Evolutionary conservation across 2,113 vertebrate genomes (phyloP).

Genomic region (Percopsis transmontana): DNA sequence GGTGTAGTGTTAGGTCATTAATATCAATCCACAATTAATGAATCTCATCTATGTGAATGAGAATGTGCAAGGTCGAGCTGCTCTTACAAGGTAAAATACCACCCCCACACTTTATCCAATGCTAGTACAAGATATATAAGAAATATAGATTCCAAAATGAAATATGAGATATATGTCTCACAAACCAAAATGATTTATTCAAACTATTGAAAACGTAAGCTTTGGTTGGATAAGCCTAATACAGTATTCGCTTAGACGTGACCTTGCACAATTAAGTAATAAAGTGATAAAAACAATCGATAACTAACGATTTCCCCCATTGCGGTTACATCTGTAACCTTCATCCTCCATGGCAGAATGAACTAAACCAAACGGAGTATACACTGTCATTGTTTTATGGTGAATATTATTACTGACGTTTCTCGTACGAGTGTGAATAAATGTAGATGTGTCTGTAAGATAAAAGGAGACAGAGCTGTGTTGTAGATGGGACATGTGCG

Average conservation of each 20-base stretch:
- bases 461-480: no score
- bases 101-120: slow-evolving; percentile 22
- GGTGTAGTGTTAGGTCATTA: slow-evolving; percentile 7
- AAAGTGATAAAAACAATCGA: no score
- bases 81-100: slow-evolving; percentile 42
- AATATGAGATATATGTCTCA: no score
- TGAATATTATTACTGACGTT: no score
- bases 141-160: no score
- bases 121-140: not conserved
- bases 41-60: slow-evolving; percentile 29
- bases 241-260: no score
- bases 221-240: no score
- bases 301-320: no score
- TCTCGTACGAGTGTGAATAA: not conserved
- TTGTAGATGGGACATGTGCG: not conserved
- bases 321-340: no score
- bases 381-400: not conserved
- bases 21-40: slow-evolving; percentile 28
- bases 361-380: slow-evolving; percentile 9
- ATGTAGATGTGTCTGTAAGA: not conserved
- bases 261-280: no score
- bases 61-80: slow-evolving; percentile 34
- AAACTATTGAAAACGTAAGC: no score
- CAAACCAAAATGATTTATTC: no score
- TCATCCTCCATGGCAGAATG: slow-evolving; percentile 5